A percentile compares a stretch with the other conserved stretches of the same genome.
These are phyloP conservation scores for Torymus texanus DNA, from an alignment of 2,888 invertebrate genomes.

Conservation along the genomic window DNA sequence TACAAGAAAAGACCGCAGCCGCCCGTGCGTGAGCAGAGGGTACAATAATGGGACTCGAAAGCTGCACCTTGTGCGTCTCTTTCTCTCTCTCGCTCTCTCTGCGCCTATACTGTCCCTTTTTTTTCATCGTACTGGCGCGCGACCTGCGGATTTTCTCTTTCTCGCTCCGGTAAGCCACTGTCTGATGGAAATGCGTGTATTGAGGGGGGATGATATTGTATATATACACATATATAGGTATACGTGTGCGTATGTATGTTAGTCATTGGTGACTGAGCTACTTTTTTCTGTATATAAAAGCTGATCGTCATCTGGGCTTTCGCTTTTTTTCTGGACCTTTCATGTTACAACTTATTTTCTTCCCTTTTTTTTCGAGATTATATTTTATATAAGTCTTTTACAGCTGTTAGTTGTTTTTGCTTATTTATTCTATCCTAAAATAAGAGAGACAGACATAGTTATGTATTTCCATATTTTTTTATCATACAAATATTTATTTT, in stretches of 20 bases:
- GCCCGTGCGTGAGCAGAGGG: not conserved
- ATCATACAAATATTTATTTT: too few species aligned
- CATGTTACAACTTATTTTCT: not conserved
- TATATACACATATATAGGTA: too few species aligned
- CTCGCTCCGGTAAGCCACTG: conserved; percentile 2
- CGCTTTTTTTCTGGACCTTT: not conserved
- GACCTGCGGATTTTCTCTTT: conserved; percentile 23
- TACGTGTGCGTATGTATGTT: not conserved
- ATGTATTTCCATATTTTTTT: too few species aligned
- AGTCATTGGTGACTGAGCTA: not conserved
- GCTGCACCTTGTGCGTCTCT: conserved; percentile 43
- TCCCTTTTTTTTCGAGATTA: too few species aligned
- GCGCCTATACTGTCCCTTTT: too few species aligned
- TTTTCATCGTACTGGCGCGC: not conserved
- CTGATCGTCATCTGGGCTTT: not conserved
- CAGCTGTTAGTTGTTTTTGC: too few species aligned
- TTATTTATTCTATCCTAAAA: too few species aligned
- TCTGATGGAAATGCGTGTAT: too few species aligned
- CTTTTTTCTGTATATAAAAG: conserved; percentile 2
- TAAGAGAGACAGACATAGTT: too few species aligned
- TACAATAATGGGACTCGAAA: conserved; percentile 34
- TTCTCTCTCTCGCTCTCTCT: not conserved
- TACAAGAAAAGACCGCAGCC: not conserved
- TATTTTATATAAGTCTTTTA: too few species aligned
- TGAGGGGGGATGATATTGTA: too few species aligned